Evolutionary conservation across 2,888 invertebrate genomes (phyloP), one percentile per base, ranked within the genome.

Genomic region (Chirona hameri): DNA sequence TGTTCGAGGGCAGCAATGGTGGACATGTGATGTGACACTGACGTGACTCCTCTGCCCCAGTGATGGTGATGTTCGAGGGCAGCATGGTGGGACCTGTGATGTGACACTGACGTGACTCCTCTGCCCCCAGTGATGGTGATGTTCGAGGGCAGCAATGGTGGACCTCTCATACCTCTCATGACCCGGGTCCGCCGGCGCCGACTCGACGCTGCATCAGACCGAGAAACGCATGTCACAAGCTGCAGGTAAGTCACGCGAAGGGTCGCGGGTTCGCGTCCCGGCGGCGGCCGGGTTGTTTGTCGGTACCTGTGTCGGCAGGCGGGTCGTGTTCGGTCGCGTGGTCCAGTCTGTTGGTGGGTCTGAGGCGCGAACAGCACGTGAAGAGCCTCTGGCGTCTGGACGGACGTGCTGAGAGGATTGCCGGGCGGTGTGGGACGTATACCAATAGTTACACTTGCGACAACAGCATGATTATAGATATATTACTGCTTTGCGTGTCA

Each of bases 1-100:
- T 72, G 57, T 85, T 84, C 79, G 84, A 84, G 27, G 85, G 85
- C 5, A 84, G 84, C 18, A 80, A n/a, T 85, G 81, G 85, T 85
- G 55, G 84, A 85, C 69, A 82, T 85, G 18, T 39, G 39, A 39
- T 39, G 39, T 39, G 39, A n/a, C n/a, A 39, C 39, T 39, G 39
- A 39, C 39, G 39, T 39, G 4, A 5, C 39, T 39, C 7, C n/a
- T n/a, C n/a, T 39, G 39, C 39, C 7, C 21, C 82, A 85, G 85
- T 84, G 46, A 83, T 85, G 29, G 84, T 85, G 55, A 84, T 72
- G 57, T 84, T 72, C 84, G n/a, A 84, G 31, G 85, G 85, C 5
- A 84, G 84, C 18, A 80, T 85, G 81, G 85, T 85, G 55, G 84
- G 84, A n/a, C 69, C 39, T 39, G 39, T 39, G 39, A 39, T 39